Conservation (phyloP, 1,140 invertebrate genomes). For the Zaprionus capensis region DNA sequence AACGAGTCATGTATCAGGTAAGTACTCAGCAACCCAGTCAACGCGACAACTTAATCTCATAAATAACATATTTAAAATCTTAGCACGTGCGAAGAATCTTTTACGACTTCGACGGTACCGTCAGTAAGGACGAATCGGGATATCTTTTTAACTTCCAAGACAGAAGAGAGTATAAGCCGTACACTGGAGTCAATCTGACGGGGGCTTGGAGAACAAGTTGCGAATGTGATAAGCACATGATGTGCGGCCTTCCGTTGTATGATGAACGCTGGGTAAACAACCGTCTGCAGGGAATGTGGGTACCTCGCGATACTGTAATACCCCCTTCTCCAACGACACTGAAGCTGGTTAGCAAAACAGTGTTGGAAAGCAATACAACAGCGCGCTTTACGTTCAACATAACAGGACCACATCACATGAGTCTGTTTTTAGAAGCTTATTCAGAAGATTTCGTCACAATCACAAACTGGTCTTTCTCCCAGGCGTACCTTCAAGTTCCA, state of each 20-base stretch:
- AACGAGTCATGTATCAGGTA: slow-evolving; percentile 87
- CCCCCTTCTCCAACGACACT: slow-evolving; percentile 10
- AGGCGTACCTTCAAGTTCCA: slow-evolving; percentile 5
- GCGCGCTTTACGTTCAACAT: slow-evolving; percentile 10
- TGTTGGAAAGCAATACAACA: slow-evolving; percentile 9
- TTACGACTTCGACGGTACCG: slow-evolving; percentile 85
- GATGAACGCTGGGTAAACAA: slow-evolving; percentile 84
- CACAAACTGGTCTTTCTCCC: slow-evolving; percentile 32
- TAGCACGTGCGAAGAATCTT: slow-evolving; percentile 87
- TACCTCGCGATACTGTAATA: slow-evolving; percentile 30
- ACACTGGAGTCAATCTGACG: slow-evolving; percentile 80
- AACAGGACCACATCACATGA: slow-evolving; percentile 17
- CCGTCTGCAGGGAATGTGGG: slow-evolving; percentile 32
- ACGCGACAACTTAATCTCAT: slow-evolving; percentile 1
- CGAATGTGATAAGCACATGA: slow-evolving; percentile 87
- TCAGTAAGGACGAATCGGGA: slow-evolving; percentile 86
- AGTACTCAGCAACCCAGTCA: slow-evolving; percentile 84
- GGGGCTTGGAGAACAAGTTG: slow-evolving; percentile 86
- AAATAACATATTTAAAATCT: slow-evolving; percentile 19
- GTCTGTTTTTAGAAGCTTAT: slow-evolving; percentile 14
- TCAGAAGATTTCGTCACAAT: slow-evolving; percentile 18
- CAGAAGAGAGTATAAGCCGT: slow-evolving; percentile 87
- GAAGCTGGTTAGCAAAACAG: slow-evolving; percentile 26
- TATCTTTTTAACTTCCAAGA: slow-evolving; percentile 90
- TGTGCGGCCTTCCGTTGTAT: slow-evolving; percentile 89